Conservation (phyloP, 2,888 invertebrate species). For the Argyra leucocephala region DNA sequence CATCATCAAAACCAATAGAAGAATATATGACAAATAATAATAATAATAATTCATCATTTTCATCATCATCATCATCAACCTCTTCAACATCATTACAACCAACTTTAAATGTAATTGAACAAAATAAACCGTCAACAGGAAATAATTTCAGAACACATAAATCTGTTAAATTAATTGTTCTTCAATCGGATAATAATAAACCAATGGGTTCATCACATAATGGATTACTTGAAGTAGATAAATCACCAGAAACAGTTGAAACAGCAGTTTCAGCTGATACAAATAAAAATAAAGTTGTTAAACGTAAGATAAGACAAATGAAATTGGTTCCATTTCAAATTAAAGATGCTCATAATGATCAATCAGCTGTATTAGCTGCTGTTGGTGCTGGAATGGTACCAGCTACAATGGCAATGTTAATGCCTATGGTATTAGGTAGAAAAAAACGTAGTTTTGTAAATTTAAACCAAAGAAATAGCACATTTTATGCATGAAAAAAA, state of each 20-base stretch:
- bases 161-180: slow-evolving; percentile 58
- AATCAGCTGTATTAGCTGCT: slow-evolving; percentile 26
- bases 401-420: slow-evolving; percentile 70
- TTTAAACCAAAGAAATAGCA: background rate
- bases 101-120: background rate
- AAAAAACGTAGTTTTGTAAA: slow-evolving; percentile 23
- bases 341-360: slow-evolving; percentile 20
- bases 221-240: slow-evolving; percentile 65
- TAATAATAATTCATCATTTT: slow-evolving; percentile 10
- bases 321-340: slow-evolving; percentile 20
- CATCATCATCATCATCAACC: slow-evolving; percentile 10
- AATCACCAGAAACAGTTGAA: slow-evolving; percentile 60
- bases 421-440: slow-evolving; percentile 64
- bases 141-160: slow-evolving; percentile 47
- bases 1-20: slow-evolving; percentile 22
- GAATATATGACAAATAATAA: slow-evolving; percentile 39
- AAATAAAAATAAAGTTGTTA: slow-evolving; percentile 30
- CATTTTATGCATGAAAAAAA: background rate
- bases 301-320: slow-evolving; percentile 13
- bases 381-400: slow-evolving; percentile 70
- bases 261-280: slow-evolving; percentile 46
- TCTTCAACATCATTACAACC: slow-evolving; percentile 10
- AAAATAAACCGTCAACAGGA: background rate
- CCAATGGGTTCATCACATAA: slow-evolving; percentile 58
- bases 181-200: slow-evolving; percentile 51